These are phyloP conservation scores for Ectropis crepuscularia DNA, from an alignment of 2,888 invertebrate genomes.

Conservation along the genomic window DNA sequence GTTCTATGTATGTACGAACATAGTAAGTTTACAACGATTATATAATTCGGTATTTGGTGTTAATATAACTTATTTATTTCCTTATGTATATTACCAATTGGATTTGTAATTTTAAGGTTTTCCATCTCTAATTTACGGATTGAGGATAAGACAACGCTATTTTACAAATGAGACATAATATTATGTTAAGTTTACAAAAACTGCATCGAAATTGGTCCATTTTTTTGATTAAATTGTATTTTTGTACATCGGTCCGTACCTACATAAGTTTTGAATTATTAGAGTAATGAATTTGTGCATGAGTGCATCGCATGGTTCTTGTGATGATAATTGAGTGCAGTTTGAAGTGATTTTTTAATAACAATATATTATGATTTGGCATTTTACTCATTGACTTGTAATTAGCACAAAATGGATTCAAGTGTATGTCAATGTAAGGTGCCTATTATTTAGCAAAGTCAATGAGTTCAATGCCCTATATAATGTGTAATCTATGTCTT, in stretches of 20 bases:
- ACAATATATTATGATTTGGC: constrained; percentile 33
- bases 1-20: constrained; percentile 70
- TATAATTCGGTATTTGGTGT: constrained; percentile 51
- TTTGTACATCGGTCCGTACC: constrained; percentile 67
- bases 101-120: constrained; percentile 56
- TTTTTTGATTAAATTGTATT: constrained; percentile 47
- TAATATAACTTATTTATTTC: constrained; percentile 51
- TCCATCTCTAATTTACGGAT: constrained; percentile 46
- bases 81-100: constrained; percentile 51
- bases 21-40: constrained; percentile 29
- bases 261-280: constrained; percentile 64
- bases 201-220: constrained; percentile 60
- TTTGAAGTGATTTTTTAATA: constrained; percentile 54
- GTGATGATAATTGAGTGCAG: constrained; percentile 62
- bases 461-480: constrained; percentile 36
- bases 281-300: constrained; percentile 63
- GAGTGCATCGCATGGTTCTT: constrained; percentile 72
- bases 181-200: constrained; percentile 61
- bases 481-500: constrained; percentile 32
- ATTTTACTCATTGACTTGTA: constrained; percentile 39
- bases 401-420: constrained; percentile 32
- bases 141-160: constrained; percentile 49
- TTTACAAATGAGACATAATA: constrained; percentile 69
- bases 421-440: constrained; percentile 30
- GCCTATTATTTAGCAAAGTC: constrained; percentile 34